Evolutionary conservation across 2,797 vertebrate species (phyloP).

Genomic region (Chaunax sp.): DNA sequence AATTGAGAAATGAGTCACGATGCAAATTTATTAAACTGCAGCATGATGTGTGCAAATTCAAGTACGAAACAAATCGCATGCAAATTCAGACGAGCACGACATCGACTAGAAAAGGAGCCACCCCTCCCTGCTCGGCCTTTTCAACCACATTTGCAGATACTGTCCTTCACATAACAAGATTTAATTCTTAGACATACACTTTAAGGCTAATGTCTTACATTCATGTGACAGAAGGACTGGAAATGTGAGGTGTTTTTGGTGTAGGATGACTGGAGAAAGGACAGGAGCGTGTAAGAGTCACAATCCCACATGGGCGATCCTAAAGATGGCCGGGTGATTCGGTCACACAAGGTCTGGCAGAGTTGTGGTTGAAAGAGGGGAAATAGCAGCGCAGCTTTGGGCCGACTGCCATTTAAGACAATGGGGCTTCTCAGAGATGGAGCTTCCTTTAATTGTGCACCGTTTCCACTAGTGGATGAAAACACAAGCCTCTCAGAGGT

Average conservation of each 20-base stretch:
- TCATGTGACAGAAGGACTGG: neutral
- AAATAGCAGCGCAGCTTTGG: constrained; percentile 59
- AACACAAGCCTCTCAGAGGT: constrained; percentile 42
- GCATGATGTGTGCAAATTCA: constrained; percentile 42
- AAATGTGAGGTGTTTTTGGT: constrained; percentile 6
- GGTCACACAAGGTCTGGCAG: constrained; percentile 29
- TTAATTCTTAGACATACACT: neutral
- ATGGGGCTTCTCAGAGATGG: constrained; percentile 67
- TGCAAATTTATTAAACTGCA: no score
- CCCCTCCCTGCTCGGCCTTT: constrained; percentile 6
- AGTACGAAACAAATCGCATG: constrained; percentile 47
- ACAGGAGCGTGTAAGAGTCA: neutral
- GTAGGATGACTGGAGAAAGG: neutral
- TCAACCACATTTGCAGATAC: neutral
- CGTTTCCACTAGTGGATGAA: constrained; percentile 74
- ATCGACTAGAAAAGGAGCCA: constrained; percentile 43
- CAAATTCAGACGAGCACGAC: constrained; percentile 45
- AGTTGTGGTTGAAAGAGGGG: constrained; percentile 48
- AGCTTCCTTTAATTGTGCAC: constrained; percentile 84
- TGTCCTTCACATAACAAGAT: neutral
- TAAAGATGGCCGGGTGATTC: constrained; percentile 16
- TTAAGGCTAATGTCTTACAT: neutral
- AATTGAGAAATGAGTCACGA: constrained; percentile 1
- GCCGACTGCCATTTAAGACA: constrained; percentile 67
- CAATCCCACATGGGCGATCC: constrained; percentile 24